Conservation (phyloP, 2,113 vertebrate species). For the Sorex fumeus region DNA sequence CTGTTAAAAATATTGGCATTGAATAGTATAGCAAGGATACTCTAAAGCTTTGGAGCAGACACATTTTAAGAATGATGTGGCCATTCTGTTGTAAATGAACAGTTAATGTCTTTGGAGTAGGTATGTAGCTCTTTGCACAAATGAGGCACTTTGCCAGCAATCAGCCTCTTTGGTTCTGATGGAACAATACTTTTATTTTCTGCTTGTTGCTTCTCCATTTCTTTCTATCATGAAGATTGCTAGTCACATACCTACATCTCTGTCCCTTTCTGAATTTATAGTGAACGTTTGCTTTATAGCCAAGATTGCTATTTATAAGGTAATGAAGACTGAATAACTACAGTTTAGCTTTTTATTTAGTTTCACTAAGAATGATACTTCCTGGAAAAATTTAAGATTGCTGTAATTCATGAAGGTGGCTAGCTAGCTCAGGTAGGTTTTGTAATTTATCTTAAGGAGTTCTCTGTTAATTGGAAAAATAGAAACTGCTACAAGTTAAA, state of each 20-base stretch:
- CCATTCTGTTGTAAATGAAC: constrained; percentile 73
- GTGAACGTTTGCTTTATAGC: constrained; percentile 59
- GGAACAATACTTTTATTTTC: constrained; percentile 61
- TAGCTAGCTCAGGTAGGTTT: constrained; percentile 70
- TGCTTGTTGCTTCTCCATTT: constrained; percentile 44
- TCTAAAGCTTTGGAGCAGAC: constrained; percentile 65
- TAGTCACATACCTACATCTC: constrained; percentile 47
- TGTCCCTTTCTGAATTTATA: constrained; percentile 73
- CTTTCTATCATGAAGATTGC: constrained; percentile 25
- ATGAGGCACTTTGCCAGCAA: constrained; percentile 62
- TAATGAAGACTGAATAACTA: constrained; percentile 75
- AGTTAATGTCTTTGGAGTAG: constrained; percentile 64
- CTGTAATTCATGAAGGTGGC: constrained; percentile 76
- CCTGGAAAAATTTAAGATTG: constrained; percentile 70
- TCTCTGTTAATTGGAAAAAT: constrained; percentile 81
- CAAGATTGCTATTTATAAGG: constrained; percentile 72
- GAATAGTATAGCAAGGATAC: constrained; percentile 47
- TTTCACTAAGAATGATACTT: constrained; percentile 68
- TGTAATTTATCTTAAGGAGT: constrained; percentile 79
- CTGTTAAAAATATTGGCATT: constrained; percentile 65
- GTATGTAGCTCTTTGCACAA: constrained; percentile 56
- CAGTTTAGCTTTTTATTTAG: constrained; percentile 75
- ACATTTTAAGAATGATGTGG: constrained; percentile 70
- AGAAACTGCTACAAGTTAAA: constrained; percentile 78
- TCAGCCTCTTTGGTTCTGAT: constrained; percentile 65